These are phyloP conservation scores for Dasypogon diadema DNA, from an alignment of 2,888 invertebrate species.

Conservation along the genomic window DNA sequence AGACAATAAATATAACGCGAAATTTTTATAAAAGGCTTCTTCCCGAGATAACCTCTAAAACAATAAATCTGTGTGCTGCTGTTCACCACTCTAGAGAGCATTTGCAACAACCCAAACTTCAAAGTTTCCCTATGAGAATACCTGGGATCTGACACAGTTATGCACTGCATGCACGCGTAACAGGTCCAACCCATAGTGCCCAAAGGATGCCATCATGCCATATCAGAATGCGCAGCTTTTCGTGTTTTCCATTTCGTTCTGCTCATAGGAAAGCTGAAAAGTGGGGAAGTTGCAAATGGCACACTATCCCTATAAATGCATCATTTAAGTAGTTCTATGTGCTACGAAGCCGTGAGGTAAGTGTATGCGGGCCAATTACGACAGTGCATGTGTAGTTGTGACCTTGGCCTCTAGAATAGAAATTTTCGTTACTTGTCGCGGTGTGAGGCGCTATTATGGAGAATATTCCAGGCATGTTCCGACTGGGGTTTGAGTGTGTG, in stretches of 20 bases:
- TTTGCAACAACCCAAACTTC: no score
- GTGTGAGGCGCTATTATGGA: background rate
- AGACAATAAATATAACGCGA: no score
- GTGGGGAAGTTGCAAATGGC: background rate
- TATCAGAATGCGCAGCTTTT: slow-evolving; percentile 6
- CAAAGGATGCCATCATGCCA: background rate
- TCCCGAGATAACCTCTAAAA: no score
- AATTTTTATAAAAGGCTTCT: no score
- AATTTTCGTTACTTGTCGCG: background rate
- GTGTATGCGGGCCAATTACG: background rate
- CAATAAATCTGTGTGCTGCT: no score
- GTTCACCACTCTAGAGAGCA: no score
- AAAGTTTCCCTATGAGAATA: no score
- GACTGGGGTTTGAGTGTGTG: no score
- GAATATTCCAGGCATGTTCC: slow-evolving; percentile 34
- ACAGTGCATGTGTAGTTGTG: slow-evolving; percentile 49
- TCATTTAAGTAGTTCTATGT: background rate
- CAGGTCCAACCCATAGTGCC: slow-evolving; percentile 8
- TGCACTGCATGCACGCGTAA: slow-evolving; percentile 5
- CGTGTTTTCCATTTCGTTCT: slow-evolving; percentile 44
- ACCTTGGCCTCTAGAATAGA: slow-evolving; percentile 54
- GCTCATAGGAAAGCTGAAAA: slow-evolving; percentile 42
- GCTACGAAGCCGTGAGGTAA: background rate
- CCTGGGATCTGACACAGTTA: slow-evolving; percentile 29
- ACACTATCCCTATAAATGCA: background rate